Conservation (phyloP, 1,140 invertebrate species). For the Sarcophaga bullata region DNA sequence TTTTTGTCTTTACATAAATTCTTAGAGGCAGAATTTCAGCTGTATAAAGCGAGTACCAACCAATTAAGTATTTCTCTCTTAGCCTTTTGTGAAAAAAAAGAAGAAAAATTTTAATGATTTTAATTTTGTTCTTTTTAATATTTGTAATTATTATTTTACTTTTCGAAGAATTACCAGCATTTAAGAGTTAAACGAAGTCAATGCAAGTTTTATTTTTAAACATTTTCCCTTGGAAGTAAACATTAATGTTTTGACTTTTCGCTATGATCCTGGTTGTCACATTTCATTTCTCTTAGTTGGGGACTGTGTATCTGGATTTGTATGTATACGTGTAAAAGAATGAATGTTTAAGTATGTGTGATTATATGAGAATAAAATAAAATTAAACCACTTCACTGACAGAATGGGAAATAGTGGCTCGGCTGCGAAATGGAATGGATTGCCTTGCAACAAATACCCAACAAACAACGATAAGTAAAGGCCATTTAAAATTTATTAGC, state of each 20-base stretch:
- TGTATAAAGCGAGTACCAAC: too few species aligned
- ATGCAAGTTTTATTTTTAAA: slow-evolving; percentile 27
- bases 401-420: slow-evolving; percentile 17
- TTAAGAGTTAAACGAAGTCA: slow-evolving; percentile 23
- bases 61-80: too few species aligned
- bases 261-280: slow-evolving; percentile 30
- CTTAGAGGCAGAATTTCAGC: too few species aligned
- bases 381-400: slow-evolving; percentile 33
- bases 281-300: slow-evolving; percentile 11
- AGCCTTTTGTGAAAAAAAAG: too few species aligned
- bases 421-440: neutral
- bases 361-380: slow-evolving; percentile 12
- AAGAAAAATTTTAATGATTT: too few species aligned
- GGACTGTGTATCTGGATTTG: neutral
- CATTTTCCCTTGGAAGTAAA: slow-evolving; percentile 20
- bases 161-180: slow-evolving; percentile 8
- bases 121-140: neutral
- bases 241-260: slow-evolving; percentile 32
- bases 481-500: too few species aligned
- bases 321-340: neutral
- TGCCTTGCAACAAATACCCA: neutral
- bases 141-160: slow-evolving; percentile 14
- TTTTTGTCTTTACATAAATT: too few species aligned
- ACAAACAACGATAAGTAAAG: neutral
- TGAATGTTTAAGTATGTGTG: neutral